Evolutionary conservation across 2,797 vertebrate species (phyloP).

Genomic region (Enteromius unitaeniatus): DNA sequence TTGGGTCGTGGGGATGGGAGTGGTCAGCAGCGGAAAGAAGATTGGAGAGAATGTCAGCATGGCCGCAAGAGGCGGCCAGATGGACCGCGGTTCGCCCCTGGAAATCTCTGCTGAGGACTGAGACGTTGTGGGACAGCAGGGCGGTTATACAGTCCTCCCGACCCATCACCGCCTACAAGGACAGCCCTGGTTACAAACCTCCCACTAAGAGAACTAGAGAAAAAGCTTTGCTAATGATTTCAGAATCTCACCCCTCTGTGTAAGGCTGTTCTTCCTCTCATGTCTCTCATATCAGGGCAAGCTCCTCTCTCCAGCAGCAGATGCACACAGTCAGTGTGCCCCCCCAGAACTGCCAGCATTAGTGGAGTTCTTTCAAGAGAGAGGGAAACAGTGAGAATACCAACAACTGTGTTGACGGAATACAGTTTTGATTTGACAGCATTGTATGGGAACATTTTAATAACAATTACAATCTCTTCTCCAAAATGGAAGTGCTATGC

Average conservation of each 20-base stretch:
- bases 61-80: slow-evolving; percentile 93
- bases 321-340: slow-evolving; percentile 92
- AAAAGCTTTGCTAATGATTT: not conserved
- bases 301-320: slow-evolving; percentile 93
- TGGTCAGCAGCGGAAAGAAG: slow-evolving; percentile 90
- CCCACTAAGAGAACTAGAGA: not conserved
- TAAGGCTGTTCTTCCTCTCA: slow-evolving; percentile 90
- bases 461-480: not conserved
- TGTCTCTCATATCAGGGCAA: slow-evolving; percentile 89
- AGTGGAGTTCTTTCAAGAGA: slow-evolving; percentile 84
- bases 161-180: slow-evolving; percentile 87
- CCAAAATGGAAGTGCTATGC: not conserved
- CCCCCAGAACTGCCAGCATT: slow-evolving; percentile 94
- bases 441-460: not conserved
- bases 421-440: not conserved
- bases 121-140: slow-evolving; percentile 92
- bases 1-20: slow-evolving; percentile 87
- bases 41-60: slow-evolving; percentile 86
- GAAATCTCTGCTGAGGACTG: slow-evolving; percentile 90
- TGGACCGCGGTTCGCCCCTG: slow-evolving; percentile 94
- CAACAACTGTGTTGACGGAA: not conserved
- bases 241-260: slow-evolving; percentile 87
- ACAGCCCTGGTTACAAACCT: slow-evolving; percentile 7
- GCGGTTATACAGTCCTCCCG: slow-evolving; percentile 92
- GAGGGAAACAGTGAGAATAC: not conserved